Evolutionary conservation across 2,113 vertebrate species (phyloP), one percentile per base, ranked within the genome.

Genomic region (Sapayoa aenigma): DNA sequence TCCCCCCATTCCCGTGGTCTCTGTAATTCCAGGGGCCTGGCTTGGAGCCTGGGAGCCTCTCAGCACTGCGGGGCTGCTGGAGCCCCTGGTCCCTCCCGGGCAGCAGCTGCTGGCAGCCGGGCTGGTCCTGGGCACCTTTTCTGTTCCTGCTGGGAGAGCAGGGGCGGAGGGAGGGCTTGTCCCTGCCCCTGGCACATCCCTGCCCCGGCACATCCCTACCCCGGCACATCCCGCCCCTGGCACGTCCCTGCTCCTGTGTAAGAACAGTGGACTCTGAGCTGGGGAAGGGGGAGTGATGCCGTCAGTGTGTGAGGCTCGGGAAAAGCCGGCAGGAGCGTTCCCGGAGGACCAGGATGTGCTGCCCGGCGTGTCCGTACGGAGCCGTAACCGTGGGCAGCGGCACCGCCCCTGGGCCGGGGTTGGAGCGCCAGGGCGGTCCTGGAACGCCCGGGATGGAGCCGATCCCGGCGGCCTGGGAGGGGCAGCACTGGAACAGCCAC

Each of bases 281-380:
- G 42, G 42, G 42, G 46, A 9, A 8, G 39, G 37, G 23, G 47
- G 39, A 44, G 42, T 13, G 42, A 44, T 15, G 46, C 46, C 6
- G 44, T 19, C 17, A 19, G 44, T 19, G 28, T 31, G 21, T 11
- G 62, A 23, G 41, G 62, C 28, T 15, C 44, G 44, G 44, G 44
- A 18, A 46, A 19, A 19, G 44, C 41, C 17, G 60, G 47, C 59
- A 28, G 53, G 35, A 22, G 78, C 60, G 44, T 14, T 35, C 22
- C 52, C n/a, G 4, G 52, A 30, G 55, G 31, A 71, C 9, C 4
- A 2, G 79, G 53, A 9, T 4, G n/a, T 37, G 53, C 53, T n/a
- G 66, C 18, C 25, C 9, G 2, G 50, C 6, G 23, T 39, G 78
- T 27, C n/a, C 2, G 8, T 5, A 28, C 1, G 3, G 23, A 28